A percentile compares a stretch with the other conserved stretches of the same genome.
phyloP scores from a whole-genome alignment of 2,797 vertebrate species.

The Lacerta bilineata region DNA sequence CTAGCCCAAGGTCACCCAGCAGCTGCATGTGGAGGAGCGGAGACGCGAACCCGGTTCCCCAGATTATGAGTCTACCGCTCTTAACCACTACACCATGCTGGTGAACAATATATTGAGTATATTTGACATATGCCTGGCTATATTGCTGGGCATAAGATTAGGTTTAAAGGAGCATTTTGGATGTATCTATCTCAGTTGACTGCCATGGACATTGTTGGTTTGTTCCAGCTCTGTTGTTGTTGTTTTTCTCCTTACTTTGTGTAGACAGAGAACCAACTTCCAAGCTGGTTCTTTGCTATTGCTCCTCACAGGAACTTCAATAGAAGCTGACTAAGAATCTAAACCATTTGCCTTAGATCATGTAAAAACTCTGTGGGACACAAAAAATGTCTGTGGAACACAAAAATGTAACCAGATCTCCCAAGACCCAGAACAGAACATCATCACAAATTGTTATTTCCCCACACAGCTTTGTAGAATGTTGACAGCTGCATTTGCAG shows the following conservation, averaged over 20 bases:
- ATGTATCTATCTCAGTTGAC: not conserved
- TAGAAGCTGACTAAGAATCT: conserved; percentile 17
- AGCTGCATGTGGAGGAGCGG: no score
- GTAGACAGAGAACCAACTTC: not conserved
- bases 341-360: conserved; percentile 21
- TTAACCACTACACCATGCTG: no score
- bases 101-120: not conserved
- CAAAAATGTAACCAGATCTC: not conserved
- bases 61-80: no score
- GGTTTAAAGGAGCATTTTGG: not conserved
- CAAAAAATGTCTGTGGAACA: conserved; percentile 10
- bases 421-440: not conserved
- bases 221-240: not conserved
- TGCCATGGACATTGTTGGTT: not conserved
- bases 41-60: no score
- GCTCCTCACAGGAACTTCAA: not conserved
- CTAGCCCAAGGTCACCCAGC: no score
- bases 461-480: conserved; percentile 11
- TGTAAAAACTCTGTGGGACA: conserved; percentile 11
- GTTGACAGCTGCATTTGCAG: conserved; percentile 20
- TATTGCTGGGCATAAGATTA: not conserved
- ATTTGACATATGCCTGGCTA: not conserved
- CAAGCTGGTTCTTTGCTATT: not conserved
- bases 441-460: conserved; percentile 35
- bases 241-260: not conserved